These are phyloP conservation scores for Varecia variegata DNA, from an alignment of 2,797 vertebrate genomes.

Conservation along the genomic window DNA sequence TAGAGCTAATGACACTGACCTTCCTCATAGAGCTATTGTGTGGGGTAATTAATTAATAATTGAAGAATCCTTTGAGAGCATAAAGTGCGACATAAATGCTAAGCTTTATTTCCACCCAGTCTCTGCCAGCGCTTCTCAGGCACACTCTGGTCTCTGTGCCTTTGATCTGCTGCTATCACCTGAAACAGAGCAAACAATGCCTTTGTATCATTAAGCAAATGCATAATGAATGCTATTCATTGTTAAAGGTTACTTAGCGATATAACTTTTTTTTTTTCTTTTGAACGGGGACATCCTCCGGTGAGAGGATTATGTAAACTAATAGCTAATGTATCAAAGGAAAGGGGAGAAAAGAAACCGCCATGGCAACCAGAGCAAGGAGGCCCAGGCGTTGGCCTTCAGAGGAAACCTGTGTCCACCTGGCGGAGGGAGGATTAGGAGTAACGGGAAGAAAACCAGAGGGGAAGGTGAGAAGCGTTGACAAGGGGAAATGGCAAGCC, in stretches of 20 bases:
- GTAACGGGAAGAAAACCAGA: not conserved
- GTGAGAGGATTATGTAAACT: conserved; percentile 51
- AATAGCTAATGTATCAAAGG: conserved; percentile 8
- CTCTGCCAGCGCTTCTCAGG: conserved; percentile 23
- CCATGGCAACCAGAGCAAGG: not conserved
- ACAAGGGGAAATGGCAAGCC: not conserved
- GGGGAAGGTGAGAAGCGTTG: too few species aligned
- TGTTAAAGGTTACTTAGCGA: conserved; percentile 68
- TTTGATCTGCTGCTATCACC: conserved; percentile 69
- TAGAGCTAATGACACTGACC: conserved; percentile 61
- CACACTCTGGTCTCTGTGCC: not conserved
- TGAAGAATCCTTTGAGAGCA: conserved; percentile 56
- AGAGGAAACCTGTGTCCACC: not conserved
- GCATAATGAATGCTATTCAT: conserved; percentile 59
- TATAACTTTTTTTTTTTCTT: conserved; percentile 26
- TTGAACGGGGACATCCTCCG: conserved; percentile 44
- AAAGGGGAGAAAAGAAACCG: not conserved
- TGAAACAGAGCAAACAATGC: conserved; percentile 60
- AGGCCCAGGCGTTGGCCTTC: not conserved
- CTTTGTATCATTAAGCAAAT: conserved; percentile 62
- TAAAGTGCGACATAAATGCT: conserved; percentile 56
- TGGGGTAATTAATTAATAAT: conserved; percentile 74
- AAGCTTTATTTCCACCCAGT: conserved; percentile 37
- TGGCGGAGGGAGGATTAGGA: not conserved
- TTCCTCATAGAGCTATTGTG: conserved; percentile 61